Percentiles rank a stretch among this genome's conserved stretches.
Conservation (phyloP, 2,797 vertebrate species). For the Channallabes apus region DNA sequence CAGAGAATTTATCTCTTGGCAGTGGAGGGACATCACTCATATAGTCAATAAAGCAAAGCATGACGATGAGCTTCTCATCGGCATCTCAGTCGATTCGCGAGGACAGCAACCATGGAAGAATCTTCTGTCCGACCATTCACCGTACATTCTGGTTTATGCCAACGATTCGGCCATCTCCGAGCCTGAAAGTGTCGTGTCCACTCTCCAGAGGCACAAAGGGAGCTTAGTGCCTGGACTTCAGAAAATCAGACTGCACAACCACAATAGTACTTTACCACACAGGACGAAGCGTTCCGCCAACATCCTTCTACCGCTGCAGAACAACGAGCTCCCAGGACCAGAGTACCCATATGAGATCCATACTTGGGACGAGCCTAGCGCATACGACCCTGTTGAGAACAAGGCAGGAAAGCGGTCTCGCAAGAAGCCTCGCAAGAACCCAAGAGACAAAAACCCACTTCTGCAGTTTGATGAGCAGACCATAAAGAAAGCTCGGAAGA, state of each 20-base stretch:
- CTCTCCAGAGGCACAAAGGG: conserved; percentile 75
- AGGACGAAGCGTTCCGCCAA: conserved; percentile 78
- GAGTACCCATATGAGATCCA: conserved; percentile 81
- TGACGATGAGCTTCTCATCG: conserved; percentile 79
- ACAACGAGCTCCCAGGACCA: conserved; percentile 90
- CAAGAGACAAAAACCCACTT: conserved; percentile 82
- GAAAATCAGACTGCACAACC: conserved; percentile 57
- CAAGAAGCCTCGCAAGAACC: conserved; percentile 85
- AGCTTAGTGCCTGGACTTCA: conserved; percentile 59
- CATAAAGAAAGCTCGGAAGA: conserved; percentile 89
- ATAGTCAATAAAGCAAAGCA: conserved; percentile 81
- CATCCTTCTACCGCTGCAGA: conserved; percentile 83
- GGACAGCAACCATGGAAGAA: conserved; percentile 69
- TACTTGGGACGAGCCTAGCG: conserved; percentile 79
- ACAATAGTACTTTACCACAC: conserved; percentile 57
- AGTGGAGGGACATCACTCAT: conserved; percentile 88
- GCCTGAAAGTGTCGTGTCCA: conserved; percentile 84
- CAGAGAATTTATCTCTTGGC: conserved; percentile 80
- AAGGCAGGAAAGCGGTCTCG: conserved; percentile 78
- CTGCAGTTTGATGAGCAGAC: conserved; percentile 95
- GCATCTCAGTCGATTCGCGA: conserved; percentile 77
- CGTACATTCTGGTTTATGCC: conserved; percentile 93
- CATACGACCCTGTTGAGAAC: conserved; percentile 80
- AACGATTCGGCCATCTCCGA: conserved; percentile 93
- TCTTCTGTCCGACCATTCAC: conserved; percentile 71